phyloP scores from a whole-genome alignment of 1,140 invertebrate species.

The Globodera rostochiensis region DNA sequence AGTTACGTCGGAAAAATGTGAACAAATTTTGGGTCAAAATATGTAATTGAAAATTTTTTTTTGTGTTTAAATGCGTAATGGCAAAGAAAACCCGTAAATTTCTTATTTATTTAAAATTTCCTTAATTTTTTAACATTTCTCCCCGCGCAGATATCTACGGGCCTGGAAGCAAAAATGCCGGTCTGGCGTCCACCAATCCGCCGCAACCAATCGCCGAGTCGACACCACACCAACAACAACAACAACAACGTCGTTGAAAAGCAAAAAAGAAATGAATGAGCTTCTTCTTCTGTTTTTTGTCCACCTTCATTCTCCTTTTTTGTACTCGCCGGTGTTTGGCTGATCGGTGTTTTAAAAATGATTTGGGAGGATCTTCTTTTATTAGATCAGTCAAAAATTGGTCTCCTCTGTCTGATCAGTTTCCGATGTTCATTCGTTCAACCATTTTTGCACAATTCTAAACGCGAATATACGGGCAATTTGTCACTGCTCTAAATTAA shows the following conservation, averaged over 20 bases:
- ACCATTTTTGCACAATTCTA: not conserved
- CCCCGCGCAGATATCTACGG: not conserved
- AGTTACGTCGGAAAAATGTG: no score
- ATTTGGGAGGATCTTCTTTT: not conserved
- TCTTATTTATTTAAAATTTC: no score
- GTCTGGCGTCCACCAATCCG: not conserved
- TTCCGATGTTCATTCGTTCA: not conserved
- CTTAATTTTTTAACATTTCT: not conserved
- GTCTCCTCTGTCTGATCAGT: no score
- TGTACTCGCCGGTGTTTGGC: no score
- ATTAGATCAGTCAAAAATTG: not conserved
- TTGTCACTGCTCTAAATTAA: no score
- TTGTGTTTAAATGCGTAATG: no score
- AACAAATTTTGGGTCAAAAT: no score
- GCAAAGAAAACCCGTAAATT: no score
- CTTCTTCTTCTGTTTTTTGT: not conserved
- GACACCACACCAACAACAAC: not conserved
- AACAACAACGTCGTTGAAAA: not conserved
- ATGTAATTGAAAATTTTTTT: no score
- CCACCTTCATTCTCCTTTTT: not conserved
- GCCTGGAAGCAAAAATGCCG: not conserved
- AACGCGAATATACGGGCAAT: no score
- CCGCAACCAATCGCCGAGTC: slow-evolving; percentile 3
- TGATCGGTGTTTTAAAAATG: no score
- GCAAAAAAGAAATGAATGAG: not conserved